A percentile compares a stretch with the other conserved stretches of the same genome.
Conservation (phyloP, 2,888 invertebrate species). For the Notocelia uddmanniana region DNA sequence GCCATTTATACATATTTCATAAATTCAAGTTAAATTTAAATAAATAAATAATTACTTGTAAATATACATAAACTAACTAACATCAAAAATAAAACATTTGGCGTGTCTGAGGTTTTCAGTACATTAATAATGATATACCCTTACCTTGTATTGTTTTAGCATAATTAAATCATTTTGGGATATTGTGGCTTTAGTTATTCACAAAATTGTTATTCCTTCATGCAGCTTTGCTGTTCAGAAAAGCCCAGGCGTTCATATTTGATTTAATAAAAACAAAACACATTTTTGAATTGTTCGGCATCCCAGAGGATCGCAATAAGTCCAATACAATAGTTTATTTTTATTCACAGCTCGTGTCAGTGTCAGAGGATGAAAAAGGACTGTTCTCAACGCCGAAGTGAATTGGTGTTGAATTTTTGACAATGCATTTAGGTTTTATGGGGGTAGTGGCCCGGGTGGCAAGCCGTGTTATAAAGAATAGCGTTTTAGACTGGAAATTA, state of each 20-base stretch:
- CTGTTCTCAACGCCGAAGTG: slow-evolving; percentile 21
- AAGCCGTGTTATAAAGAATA: background rate
- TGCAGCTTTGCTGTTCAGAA: slow-evolving; percentile 13
- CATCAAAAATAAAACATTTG: too few species aligned
- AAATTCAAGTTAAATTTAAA: too few species aligned
- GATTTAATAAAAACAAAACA: background rate
- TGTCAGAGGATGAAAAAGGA: slow-evolving; percentile 22
- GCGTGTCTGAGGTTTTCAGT: too few species aligned
- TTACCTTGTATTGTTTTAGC: too few species aligned
- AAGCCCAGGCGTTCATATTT: slow-evolving; percentile 7
- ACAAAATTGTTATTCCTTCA: background rate
- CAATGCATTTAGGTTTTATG: slow-evolving; percentile 40
- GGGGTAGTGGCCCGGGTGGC: slow-evolving; percentile 3
- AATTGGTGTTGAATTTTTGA: slow-evolving; percentile 45
- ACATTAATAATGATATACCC: too few species aligned
- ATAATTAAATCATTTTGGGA: too few species aligned
- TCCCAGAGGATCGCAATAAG: slow-evolving; percentile 3
- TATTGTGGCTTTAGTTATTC: background rate
- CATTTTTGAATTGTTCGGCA: background rate
- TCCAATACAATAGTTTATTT: slow-evolving; percentile 6
- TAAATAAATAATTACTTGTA: too few species aligned
- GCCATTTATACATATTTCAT: too few species aligned
- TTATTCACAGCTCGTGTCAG: background rate
- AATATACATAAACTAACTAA: too few species aligned
- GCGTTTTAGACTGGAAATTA: too few species aligned